Base-by-base conservation (phyloP, 2,797 vertebrate genomes). In the Falco novaeseelandiae region DNA sequence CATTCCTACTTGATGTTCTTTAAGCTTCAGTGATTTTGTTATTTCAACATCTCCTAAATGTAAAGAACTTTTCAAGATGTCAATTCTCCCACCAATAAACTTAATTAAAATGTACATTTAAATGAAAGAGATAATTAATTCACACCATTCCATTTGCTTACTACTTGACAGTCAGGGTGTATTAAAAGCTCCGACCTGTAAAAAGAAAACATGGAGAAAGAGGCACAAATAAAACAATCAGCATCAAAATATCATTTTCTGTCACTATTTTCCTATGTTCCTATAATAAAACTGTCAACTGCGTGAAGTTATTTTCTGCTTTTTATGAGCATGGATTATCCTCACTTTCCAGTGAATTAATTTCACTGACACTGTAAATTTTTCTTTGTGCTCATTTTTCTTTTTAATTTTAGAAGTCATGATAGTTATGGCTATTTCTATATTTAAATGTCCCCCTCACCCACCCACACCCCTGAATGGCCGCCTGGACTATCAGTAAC, bases 201-300 rank as follows among this genome's bases (percentile, higher is more conserved):
- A 97, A 97, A 97, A 91, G 81, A 96, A 97, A 96, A 97, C 92
- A 92, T 1, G 15, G 78, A 73, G 58, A 81, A 93, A 90, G 90
- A 93, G 90, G 94, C 96, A 97, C 90, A 97, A 96, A 88, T 97
- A 97, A 97, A 98, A 97, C 95, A 97, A 97, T 95, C 90, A 66
- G 90, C 95, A 97, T 97, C 93, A 95, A 98, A 97, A 97, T 95
- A 96, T 44, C 7, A 63, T 96, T 97, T 98, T 96, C 90, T 91
- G 94, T 93, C 95, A 97, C 93, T 90, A 89, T 98, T 98, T 97
- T 97, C 97, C 95, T 76, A 49, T 77, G 92, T 94, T 97, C 94
- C 92, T 96, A 83, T 78, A 97, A 94, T 97, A 97, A 97, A 96
- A 93, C 95, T 97, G 97, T 97, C 97, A 97, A 40, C 92, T 18